Evolutionary conservation across 2,113 vertebrate species (phyloP).

Genomic region (Strix uralensis): DNA sequence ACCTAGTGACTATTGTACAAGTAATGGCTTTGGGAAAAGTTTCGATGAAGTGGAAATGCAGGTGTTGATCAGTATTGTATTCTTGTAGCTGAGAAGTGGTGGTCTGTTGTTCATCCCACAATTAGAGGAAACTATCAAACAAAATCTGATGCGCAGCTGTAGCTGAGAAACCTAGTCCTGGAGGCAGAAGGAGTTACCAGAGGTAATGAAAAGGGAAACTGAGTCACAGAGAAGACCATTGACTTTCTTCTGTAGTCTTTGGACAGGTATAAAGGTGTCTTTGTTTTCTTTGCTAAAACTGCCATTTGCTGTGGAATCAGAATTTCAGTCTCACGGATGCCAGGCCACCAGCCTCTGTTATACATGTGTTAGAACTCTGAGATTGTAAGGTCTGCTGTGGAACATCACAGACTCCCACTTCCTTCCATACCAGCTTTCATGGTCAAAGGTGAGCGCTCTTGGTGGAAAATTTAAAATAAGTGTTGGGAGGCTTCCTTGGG

Average conservation of each 20-base stretch:
- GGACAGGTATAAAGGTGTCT: background rate
- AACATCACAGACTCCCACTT: background rate
- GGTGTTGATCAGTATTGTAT: background rate
- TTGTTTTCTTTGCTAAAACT: background rate
- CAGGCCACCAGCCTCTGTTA: background rate
- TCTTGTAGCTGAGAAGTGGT: background rate
- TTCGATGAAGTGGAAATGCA: background rate
- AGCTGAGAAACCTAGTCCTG: background rate
- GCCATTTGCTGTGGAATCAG: background rate
- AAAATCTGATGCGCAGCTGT: accelerated
- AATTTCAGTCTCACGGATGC: background rate
- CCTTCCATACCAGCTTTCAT: background rate
- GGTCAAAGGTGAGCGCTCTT: background rate
- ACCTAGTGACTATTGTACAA: background rate
- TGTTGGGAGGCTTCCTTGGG: background rate
- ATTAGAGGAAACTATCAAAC: background rate
- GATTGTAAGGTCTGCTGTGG: background rate
- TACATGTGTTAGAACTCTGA: background rate
- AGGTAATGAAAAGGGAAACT: background rate
- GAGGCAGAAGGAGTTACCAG: background rate
- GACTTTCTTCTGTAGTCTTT: background rate
- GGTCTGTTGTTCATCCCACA: background rate
- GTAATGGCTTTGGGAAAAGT: background rate
- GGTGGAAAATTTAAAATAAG: background rate
- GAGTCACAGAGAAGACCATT: background rate